A percentile compares a stretch with the other conserved stretches of the same genome.
phyloP scores from a whole-genome alignment of 2,888 invertebrate species.

The Biston betularia region DNA sequence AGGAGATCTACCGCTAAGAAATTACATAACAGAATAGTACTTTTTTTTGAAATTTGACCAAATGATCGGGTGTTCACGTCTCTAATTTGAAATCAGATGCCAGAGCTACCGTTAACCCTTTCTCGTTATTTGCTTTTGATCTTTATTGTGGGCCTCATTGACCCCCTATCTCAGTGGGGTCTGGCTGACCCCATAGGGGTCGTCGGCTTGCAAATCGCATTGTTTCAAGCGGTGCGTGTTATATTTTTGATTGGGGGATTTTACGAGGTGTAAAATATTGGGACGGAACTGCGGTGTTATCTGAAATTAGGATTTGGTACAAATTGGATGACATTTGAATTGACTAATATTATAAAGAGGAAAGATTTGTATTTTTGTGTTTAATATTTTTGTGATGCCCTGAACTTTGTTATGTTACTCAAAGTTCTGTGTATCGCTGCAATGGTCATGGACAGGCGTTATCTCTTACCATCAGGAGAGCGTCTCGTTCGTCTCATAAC shows the following conservation, averaged over 20 bases:
- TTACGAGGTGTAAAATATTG: slow-evolving; percentile 17
- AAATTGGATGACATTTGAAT: neutral
- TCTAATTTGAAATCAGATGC: neutral
- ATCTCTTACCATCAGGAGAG: no score
- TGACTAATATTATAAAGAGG: neutral
- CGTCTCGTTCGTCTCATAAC: no score
- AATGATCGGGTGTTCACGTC: neutral
- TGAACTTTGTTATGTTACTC: no score
- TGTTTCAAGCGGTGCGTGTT: slow-evolving; percentile 20
- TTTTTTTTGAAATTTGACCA: no score
- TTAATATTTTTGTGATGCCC: no score
- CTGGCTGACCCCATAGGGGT: slow-evolving; percentile 33
- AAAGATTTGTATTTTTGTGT: no score
- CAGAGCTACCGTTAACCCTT: slow-evolving; percentile 32
- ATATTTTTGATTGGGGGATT: slow-evolving; percentile 24
- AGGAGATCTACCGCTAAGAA: no score
- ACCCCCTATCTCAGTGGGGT: neutral
- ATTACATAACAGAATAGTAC: no score
- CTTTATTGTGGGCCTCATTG: slow-evolving; percentile 30
- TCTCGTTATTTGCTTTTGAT: slow-evolving; percentile 46
- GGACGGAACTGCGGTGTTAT: slow-evolving; percentile 3
- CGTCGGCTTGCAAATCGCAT: slow-evolving; percentile 31
- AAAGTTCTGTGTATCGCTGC: no score
- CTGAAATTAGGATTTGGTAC: slow-evolving; percentile 1
- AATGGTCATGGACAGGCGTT: no score